Conservation (phyloP, 1,140 invertebrate genomes). For the Bombus picipes region DNA sequence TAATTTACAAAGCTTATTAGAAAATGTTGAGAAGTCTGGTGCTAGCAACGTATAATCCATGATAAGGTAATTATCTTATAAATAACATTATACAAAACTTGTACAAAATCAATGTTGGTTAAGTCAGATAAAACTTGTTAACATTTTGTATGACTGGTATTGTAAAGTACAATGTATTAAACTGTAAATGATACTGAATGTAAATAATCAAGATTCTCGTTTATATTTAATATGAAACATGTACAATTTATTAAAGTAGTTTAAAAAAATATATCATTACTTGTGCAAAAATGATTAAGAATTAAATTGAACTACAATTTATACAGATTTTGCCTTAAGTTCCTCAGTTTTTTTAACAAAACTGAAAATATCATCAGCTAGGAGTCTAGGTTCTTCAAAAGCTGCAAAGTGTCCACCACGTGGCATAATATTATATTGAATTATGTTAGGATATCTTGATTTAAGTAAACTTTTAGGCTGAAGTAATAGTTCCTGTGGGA, state of each 20-base stretch:
- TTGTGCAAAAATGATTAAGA: neutral
- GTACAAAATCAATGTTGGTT: neutral
- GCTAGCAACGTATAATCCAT: slow-evolving; percentile 85
- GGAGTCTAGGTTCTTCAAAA: slow-evolving; percentile 88
- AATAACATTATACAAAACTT: neutral
- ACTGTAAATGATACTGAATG: slow-evolving; percentile 1
- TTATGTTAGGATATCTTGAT: slow-evolving; percentile 85
- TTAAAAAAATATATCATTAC: slow-evolving; percentile 20
- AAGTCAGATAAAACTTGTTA: neutral
- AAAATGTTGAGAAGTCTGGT: slow-evolving; percentile 93
- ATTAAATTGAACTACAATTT: neutral
- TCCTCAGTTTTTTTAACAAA: slow-evolving; percentile 75
- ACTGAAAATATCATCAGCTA: slow-evolving; percentile 86
- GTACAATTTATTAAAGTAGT: slow-evolving; percentile 14
- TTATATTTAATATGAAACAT: slow-evolving; percentile 28
- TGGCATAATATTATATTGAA: slow-evolving; percentile 84
- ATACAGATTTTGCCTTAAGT: neutral
- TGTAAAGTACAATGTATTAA: neutral
- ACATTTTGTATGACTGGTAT: neutral
- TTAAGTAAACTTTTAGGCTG: slow-evolving; percentile 84
- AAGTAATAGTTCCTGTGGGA: slow-evolving; percentile 86
- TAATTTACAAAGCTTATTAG: slow-evolving; percentile 93
- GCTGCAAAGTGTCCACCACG: slow-evolving; percentile 94
- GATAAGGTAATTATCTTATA: neutral
- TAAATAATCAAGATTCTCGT: neutral